Evolutionary conservation across 2,888 invertebrate species (phyloP).

Genomic region (Cantharis nigra): DNA sequence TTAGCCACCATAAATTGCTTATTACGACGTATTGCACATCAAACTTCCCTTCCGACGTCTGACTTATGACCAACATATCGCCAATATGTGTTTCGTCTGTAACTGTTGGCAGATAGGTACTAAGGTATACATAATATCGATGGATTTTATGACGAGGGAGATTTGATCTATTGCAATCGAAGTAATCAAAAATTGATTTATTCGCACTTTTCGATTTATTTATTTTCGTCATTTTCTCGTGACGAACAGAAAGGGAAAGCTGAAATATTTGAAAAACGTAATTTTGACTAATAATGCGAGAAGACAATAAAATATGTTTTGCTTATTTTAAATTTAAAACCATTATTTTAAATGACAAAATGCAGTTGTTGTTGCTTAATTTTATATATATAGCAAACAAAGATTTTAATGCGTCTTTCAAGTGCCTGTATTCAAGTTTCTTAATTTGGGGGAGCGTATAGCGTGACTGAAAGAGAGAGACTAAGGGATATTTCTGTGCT

Average conservation of each 20-base stretch:
- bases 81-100: slow-evolving; percentile 35
- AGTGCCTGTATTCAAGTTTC: slow-evolving; percentile 35
- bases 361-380: slow-evolving; percentile 42
- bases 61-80: slow-evolving; percentile 34
- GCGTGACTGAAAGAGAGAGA: slow-evolving; percentile 40
- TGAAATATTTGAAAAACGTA: too few relatives aligned
- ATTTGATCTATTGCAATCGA: slow-evolving; percentile 20
- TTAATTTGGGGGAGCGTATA: slow-evolving; percentile 41
- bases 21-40: slow-evolving; percentile 19
- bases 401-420: slow-evolving; percentile 43
- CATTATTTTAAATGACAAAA: slow-evolving; percentile 36
- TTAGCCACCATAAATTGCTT: slow-evolving; percentile 17
- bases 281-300: not conserved
- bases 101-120: slow-evolving; percentile 29
- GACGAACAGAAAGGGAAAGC: too few relatives aligned
- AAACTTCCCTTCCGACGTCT: slow-evolving; percentile 22
- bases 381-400: slow-evolving; percentile 45
- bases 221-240: too few relatives aligned
- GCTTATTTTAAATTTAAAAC: slow-evolving; percentile 33
- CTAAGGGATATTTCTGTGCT: slow-evolving; percentile 39
- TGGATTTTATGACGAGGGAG: slow-evolving; percentile 33
- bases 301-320: slow-evolving; percentile 32
- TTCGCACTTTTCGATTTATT: not conserved
- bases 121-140: slow-evolving; percentile 29
- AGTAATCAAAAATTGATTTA: not conserved